Conservation (phyloP, 1,140 invertebrate genomes). For the Drosophila oshimai region DNA sequence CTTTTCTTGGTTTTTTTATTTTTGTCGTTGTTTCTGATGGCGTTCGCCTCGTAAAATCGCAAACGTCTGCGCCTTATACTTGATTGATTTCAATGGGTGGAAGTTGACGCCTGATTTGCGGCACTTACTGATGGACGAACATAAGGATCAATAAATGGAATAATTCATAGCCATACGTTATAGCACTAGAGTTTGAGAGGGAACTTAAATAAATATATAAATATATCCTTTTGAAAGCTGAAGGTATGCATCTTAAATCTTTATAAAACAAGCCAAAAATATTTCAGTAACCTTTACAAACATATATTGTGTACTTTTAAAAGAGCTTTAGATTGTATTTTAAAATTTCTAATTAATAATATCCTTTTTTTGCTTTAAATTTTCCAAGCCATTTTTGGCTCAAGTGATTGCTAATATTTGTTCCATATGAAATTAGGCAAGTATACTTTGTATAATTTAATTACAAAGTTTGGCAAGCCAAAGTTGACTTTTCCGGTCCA, state of each 20-base stretch:
- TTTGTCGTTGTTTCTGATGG: slow-evolving; percentile 13
- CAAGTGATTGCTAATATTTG: not conserved
- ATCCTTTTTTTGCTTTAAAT: too few relatives aligned
- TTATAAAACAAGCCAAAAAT: too few relatives aligned
- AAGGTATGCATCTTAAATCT: too few relatives aligned
- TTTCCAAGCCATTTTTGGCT: not conserved
- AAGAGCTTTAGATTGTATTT: not conserved
- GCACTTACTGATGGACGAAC: slow-evolving; percentile 18
- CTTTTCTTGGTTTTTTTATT: slow-evolving; percentile 28
- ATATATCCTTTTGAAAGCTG: too few relatives aligned
- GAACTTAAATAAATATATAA: not conserved
- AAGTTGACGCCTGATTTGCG: slow-evolving; percentile 13
- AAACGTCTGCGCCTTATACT: slow-evolving; percentile 54
- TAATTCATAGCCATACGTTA: slow-evolving; percentile 22
- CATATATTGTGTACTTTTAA: not conserved
- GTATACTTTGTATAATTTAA: slow-evolving; percentile 70
- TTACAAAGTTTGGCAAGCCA: slow-evolving; percentile 61
- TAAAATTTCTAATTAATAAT: too few relatives aligned
- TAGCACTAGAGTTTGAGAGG: not conserved
- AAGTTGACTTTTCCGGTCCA: slow-evolving; percentile 59
- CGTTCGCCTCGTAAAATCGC: slow-evolving; percentile 60
- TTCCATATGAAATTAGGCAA: slow-evolving; percentile 41
- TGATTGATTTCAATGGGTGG: slow-evolving; percentile 69
- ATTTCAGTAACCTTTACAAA: too few relatives aligned
- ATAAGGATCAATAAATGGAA: slow-evolving; percentile 10